Evolutionary conservation across 1,140 invertebrate species (phyloP).

Genomic region (Diabrotica virgifera): DNA sequence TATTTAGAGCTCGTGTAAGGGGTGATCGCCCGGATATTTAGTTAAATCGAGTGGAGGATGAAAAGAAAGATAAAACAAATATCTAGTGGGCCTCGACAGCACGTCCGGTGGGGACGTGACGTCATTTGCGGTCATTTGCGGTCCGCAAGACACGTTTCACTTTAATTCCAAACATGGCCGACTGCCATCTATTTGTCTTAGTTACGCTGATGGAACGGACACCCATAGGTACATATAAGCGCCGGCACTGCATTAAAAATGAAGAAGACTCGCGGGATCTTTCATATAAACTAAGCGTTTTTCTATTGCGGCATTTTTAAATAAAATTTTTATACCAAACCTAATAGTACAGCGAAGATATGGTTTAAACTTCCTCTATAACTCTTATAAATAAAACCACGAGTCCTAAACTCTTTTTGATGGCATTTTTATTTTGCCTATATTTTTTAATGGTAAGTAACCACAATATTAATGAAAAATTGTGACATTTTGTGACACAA

Average conservation of each 20-base stretch:
- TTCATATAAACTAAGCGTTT: background rate
- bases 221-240: background rate
- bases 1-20: conserved; percentile 7
- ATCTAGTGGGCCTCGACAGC: conserved; percentile 5
- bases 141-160: conserved; percentile 14
- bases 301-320: background rate
- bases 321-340: too few species aligned
- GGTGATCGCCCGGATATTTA: conserved; percentile 16
- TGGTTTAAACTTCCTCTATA: too few species aligned
- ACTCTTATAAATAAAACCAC: too few species aligned
- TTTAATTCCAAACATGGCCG: conserved; percentile 13
- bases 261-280: conserved; percentile 5
- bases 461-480: too few species aligned
- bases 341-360: too few species aligned
- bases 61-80: conserved; percentile 18
- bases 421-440: too few species aligned
- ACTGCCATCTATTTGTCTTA: conserved; percentile 13
- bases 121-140: conserved; percentile 11
- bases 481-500: too few species aligned
- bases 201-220: conserved; percentile 3
- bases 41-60: conserved; percentile 13
- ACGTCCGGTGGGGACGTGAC: conserved; percentile 6
- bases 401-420: too few species aligned
- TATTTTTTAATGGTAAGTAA: too few species aligned
- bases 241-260: conserved; percentile 12